Conservation (phyloP, 2,113 vertebrate species). For the Serinus canaria region DNA sequence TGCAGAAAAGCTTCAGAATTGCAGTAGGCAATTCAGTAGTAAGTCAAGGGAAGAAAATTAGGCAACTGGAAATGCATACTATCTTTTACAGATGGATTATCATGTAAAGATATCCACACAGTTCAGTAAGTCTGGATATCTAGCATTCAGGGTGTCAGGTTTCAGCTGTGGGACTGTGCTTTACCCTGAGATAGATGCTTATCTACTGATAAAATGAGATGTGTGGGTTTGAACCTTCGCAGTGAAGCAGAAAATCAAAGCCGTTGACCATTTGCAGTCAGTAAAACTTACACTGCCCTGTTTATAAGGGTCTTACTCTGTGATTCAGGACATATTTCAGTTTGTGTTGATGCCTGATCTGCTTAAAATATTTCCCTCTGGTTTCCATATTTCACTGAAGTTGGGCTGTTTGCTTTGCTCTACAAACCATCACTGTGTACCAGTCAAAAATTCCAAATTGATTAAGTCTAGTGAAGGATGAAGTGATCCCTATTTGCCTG, state of each 20-base stretch:
- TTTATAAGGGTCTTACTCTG: background rate
- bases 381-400: background rate
- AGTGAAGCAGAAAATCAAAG: background rate
- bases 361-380: background rate
- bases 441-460: background rate
- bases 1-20: background rate
- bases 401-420: background rate
- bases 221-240: background rate
- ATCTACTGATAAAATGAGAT: background rate
- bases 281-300: background rate
- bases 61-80: background rate
- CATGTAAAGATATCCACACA: background rate
- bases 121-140: background rate
- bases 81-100: background rate
- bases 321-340: background rate
- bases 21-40: background rate
- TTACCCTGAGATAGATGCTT: background rate
- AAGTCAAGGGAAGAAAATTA: background rate
- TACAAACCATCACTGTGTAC: background rate
- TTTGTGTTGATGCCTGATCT: background rate
- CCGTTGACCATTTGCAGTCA: background rate
- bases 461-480: background rate
- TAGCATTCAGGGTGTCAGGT: background rate
- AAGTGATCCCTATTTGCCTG: background rate
- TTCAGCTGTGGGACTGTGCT: background rate